Base-by-base conservation (phyloP, 2,113 vertebrate genomes). In the Leiothrix lutea region DNA sequence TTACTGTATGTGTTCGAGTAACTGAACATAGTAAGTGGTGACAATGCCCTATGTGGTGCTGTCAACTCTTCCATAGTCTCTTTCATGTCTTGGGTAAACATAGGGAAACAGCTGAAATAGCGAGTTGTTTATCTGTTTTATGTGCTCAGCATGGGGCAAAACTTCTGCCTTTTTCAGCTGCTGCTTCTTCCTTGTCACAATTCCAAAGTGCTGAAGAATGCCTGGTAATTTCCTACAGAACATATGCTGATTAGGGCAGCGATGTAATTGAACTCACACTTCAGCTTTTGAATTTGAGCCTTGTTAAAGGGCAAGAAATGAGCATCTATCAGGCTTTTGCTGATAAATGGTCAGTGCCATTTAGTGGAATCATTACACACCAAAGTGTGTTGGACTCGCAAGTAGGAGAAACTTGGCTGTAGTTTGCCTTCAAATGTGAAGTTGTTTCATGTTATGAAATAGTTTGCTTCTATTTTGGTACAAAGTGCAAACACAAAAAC, bases 201-300 rank as follows among this genome's bases (percentile, higher is more conserved):
- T n/a, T 80, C 14, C 4, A 5, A 81, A 70, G 14, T 50, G 42
- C 19, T 31, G 5, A 69, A 73, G 7, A 31, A 33, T 66, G 66
- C 9, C 8, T 31, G 28, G 11, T 73, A 19, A 54, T 62, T 84
- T 85, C 61, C 19, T 81, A 25, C 2, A 6, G 42, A 20, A 50
- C 3, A 4, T 44, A 2, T 57, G 14, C 50, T 77, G 14, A 77
- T 21, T 1, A 1, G 6, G 16, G 6, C 33, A 25, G 19, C 74
- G n/a, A 26, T 73, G 19, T 77, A 77, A 33, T 1, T 50, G 25
- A 19, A 26, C 9, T 51, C 33, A 21, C 2, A 1, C 23, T 70
- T 91, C 14, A 42, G 9, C 26, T 86, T 73, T 91, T 74, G 42
- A 89, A 28, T 86, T 74, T 15, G 40, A 71, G 12, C 15, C 19